Base-by-base conservation (phyloP, 2,888 invertebrate genomes). In the Lordiphosa andalusiaca region DNA sequence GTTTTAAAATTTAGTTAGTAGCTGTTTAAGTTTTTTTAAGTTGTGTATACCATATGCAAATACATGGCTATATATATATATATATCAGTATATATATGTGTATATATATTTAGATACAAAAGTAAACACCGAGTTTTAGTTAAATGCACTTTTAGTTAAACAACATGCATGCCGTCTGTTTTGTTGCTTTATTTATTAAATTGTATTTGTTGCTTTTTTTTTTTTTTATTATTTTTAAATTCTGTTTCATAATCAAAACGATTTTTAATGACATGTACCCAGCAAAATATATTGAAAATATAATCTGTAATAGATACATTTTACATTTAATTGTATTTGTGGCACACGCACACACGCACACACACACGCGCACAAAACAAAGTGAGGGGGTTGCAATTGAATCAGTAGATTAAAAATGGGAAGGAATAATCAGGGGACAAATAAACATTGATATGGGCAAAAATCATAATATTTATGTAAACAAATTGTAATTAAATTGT, bases 251-350 rank as follows among this genome's bases (percentile, higher is more conserved):
- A 55, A 47, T 58, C 58, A 49, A 48, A 48, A 48, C 48, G 38
- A 42, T 23, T 44, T 60, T 67, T 66, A 67, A 83, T 84, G 84
- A 83, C 84, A 84, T 84, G 84, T 84, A 84, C 84, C 84, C 84
- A 84, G 75, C 70, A 77, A 75, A 61, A 63, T 53, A 68, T 53
- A 66, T 54, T 46, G 19, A 48, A 33, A 40, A 46, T 60, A 52
- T 57, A 64, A 49, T 36, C 47, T 46, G 59, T 67, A 66, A 67
- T 59, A 59, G 50, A 40, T 50, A 71, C 38, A 40, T 49, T 51
- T 56, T 35, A 41, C 66, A 65, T 41, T 12, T 52, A 42, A 53
- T 53, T 36, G 25, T 30, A 23, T 33, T 35, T 35, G 13, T 12
- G 44, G 23, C 30, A 46, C 39, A 53, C 19, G 30, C 42, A 42